Evolutionary conservation across 2,888 invertebrate genomes (phyloP), one percentile per base, ranked within the genome.

Genomic region (Anoplius nigerrimus): DNA sequence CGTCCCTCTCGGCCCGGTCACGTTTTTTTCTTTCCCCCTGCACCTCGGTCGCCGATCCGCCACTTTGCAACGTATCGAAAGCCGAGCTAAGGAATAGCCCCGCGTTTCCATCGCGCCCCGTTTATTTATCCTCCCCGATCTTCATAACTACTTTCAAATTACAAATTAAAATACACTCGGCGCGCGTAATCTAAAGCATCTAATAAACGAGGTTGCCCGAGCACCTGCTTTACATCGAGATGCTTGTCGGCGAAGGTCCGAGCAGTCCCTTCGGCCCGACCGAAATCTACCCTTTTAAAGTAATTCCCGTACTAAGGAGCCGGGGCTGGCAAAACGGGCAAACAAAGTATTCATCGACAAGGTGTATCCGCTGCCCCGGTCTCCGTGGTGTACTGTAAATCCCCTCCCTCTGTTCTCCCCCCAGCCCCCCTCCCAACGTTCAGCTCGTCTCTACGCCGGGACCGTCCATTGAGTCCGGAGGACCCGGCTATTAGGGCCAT

Each of bases 401-500:
- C 68, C 64, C 68, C 15, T 59, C 20, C 52, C 22, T 21, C n/a
- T n/a, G 13, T 48, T 48, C 48, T n/a, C 42, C 16, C 48, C n/a
- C n/a, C n/a, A n/a, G n/a, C n/a, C n/a, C 8, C 8, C 48, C 13
- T 48, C 48, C 13, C 48, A 48, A n/a, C n/a, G 13, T n/a, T n/a
- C 48, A 11, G n/a, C 48, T n/a, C 42, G 42, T 13, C 13, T 48
- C 22, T 21, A 57, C 22, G 27, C 63, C 18, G 66, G 69, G 70
- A 71, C 72, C 75, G 79, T 79, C 81, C 82, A 82, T 80, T 77
- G 81, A 76, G 76, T 60, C 57, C 58, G 71, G 68, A 76, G 78
- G 71, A 61, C 64, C 76, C 72, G 79, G 81, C 86, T 87, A 88
- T 88, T 88, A 88, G 86, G 83, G 75, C 77, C 87, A 87, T 87